Base-by-base conservation (phyloP, 2,797 vertebrate species). In the Microchirus variegatus region DNA sequence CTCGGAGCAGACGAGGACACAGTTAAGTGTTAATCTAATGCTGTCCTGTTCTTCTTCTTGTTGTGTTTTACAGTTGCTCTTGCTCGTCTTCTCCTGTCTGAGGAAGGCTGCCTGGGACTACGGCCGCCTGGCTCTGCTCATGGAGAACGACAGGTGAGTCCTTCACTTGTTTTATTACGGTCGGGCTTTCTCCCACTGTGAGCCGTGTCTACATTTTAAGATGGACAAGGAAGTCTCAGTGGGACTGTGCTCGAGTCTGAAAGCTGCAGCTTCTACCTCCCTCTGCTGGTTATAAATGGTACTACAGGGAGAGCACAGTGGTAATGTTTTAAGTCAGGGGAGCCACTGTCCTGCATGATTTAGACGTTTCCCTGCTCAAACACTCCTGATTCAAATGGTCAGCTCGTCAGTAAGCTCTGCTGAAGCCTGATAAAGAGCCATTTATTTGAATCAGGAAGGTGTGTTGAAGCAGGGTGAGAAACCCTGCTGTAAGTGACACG, bases 41-140 rank as follows among this genome's bases (percentile, higher is more conserved):
- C 59, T 70, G 51, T 74, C 13, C 52, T 54, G 42, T 49, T 51
- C 12, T 1, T 22, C 5, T 22, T 22, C 5, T 41, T 56, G 36
- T 55, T 69, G 36, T 83, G 6, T 41, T 81, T 87, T 87, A 1
- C 71, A 99, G 97, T 78, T 97, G 40, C 88, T 99, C 31, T 75
- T 99, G 47, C 80, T 98, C 62, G 65, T 97, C 60, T 99, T 99
- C 80, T 98, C 97, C 49, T 98, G 97, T 80, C 91, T 99, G 87
- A 95, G 97, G 85, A 99, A 99, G 87, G 97, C 97, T 0, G 97
- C 97, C 0, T 99, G 97, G 97, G 97, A 99, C 86, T 99, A 99
- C 0, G 97, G 97, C 14, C 96, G 97, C 52, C 90, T 99, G 85
- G 96, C 95, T 2, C 88, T 99, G 78, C 93, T 99, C 55, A 96